These are phyloP conservation scores for Andinoacara biseriatus DNA, from an alignment of 2,113 vertebrate species.

Conservation along the genomic window DNA sequence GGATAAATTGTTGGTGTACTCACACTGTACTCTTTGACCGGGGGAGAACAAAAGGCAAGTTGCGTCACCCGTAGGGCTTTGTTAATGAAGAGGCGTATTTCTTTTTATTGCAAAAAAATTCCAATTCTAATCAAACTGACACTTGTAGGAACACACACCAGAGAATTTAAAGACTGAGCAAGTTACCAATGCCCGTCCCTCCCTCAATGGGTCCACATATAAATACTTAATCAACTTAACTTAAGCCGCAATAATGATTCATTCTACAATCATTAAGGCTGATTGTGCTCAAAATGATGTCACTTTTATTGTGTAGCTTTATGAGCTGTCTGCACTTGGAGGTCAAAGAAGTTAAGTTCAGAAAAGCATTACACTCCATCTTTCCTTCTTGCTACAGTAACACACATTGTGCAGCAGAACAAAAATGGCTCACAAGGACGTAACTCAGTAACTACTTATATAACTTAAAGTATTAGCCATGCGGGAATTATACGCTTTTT, in stretches of 20 bases:
- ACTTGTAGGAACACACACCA: background rate
- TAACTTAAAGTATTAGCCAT: background rate
- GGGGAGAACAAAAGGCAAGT: background rate
- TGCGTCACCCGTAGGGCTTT: background rate
- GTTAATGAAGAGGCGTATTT: background rate
- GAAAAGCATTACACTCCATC: background rate
- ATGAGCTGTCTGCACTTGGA: slow-evolving; percentile 5
- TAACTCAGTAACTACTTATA: background rate
- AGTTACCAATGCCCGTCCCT: background rate
- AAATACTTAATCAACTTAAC: slow-evolving; percentile 23
- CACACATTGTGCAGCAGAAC: background rate
- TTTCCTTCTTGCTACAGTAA: background rate
- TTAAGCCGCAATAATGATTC: slow-evolving; percentile 35
- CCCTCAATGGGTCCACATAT: slow-evolving; percentile 1
- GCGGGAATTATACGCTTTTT: background rate
- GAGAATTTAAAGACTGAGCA: background rate
- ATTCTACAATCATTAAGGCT: slow-evolving; percentile 24
- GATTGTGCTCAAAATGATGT: slow-evolving; percentile 26
- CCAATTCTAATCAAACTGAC: background rate
- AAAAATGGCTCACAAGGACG: background rate
- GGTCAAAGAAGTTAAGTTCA: slow-evolving; percentile 30
- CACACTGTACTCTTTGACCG: background rate
- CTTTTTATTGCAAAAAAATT: background rate
- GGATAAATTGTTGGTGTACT: background rate
- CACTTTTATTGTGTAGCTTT: slow-evolving; percentile 49